Conservation (phyloP, 2,888 invertebrate genomes). For the Tetanocera ferruginea region DNA sequence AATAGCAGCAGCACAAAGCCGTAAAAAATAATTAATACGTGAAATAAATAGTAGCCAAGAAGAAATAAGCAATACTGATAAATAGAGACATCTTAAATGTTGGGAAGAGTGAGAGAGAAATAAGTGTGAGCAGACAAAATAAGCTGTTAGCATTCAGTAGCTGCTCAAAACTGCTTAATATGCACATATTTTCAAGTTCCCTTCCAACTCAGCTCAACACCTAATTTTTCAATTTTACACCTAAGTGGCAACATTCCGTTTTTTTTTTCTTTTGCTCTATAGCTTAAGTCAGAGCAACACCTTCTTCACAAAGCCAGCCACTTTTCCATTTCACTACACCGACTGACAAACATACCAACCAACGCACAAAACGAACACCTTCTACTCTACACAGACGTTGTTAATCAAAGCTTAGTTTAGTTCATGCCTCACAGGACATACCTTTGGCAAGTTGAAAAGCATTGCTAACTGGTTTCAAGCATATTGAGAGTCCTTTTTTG, state of each 20-base stretch:
- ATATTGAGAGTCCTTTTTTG: constrained; percentile 16
- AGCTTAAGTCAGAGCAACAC: constrained; percentile 5
- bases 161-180: background rate
- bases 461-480: background rate
- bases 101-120: background rate
- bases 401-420: constrained; percentile 14
- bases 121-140: background rate
- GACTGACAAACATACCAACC: background rate
- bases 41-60: no score
- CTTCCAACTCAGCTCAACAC: background rate
- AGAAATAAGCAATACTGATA: no score
- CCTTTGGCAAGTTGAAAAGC: background rate
- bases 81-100: background rate
- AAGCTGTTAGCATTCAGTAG: background rate
- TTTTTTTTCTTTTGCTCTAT: background rate
- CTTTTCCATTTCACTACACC: background rate
- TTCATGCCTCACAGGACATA: no score
- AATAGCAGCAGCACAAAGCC: no score
- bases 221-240: constrained; percentile 26
- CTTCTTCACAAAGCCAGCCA: no score
- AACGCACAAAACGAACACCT: background rate
- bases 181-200: no score
- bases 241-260: background rate
- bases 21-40: no score
- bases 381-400: background rate